Percentiles rank a stretch among this genome's conserved stretches.
These are phyloP conservation scores for Stomatorhinus ivindoensis DNA, from an alignment of 2,113 vertebrate species.

Conservation along the genomic window DNA sequence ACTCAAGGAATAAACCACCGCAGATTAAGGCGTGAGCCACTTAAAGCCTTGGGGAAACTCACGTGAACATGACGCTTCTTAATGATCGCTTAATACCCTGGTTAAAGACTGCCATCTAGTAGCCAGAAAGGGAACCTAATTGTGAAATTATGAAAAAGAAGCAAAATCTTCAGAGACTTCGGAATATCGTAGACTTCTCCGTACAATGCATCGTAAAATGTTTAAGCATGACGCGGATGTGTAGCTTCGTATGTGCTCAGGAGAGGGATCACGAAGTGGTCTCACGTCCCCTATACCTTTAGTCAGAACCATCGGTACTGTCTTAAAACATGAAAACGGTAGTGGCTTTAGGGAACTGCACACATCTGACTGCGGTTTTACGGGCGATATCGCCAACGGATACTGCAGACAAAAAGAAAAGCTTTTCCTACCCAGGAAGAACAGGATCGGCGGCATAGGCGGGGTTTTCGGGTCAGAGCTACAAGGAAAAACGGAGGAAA, in stretches of 20 bases:
- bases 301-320: background rate
- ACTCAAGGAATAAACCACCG: background rate
- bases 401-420: background rate
- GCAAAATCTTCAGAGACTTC: background rate
- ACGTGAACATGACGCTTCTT: background rate
- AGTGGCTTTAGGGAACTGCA: background rate
- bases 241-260: background rate
- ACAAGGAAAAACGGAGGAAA: background rate
- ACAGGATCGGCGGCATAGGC: background rate
- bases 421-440: background rate
- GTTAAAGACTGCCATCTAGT: background rate
- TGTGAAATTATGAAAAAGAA: background rate
- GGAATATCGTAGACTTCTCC: background rate
- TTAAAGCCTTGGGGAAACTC: background rate
- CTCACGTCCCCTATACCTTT: background rate
- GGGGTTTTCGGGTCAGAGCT: constrained; percentile 15
- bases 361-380: background rate
- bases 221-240: background rate
- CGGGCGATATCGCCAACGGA: background rate
- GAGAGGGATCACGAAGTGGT: background rate
- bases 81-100: background rate
- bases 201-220: background rate
- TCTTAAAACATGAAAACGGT: background rate
- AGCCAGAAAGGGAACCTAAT: background rate
- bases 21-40: background rate